phyloP scores from a whole-genome alignment of 2,797 vertebrate species.

The Parauchenoglanis ngamensis region DNA sequence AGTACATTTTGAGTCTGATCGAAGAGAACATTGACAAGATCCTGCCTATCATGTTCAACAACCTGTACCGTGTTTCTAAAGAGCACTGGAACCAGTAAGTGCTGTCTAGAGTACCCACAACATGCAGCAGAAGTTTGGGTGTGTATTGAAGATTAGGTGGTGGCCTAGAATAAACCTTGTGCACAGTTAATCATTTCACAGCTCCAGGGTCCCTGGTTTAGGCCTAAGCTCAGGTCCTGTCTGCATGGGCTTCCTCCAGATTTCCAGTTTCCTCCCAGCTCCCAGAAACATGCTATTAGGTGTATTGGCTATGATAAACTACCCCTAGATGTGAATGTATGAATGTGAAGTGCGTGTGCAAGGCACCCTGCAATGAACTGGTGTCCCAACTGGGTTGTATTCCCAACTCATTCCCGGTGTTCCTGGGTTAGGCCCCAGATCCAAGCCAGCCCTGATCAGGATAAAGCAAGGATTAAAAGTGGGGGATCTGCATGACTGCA shows the following conservation, averaged over 20 bases:
- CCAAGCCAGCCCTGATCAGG: not conserved
- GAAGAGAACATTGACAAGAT: constrained; percentile 96
- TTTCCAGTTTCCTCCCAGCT: not conserved
- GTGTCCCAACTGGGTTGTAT: not conserved
- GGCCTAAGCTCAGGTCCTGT: not conserved
- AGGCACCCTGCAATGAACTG: not conserved
- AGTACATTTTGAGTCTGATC: constrained; percentile 98
- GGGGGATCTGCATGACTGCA: not conserved
- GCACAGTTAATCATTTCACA: not conserved
- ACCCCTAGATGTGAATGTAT: not conserved
- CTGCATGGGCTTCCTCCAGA: not conserved
- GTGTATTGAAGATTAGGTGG: not conserved
- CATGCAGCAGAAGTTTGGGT: not conserved
- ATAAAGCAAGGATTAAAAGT: not conserved
- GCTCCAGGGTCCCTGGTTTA: not conserved
- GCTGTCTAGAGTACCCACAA: constrained; percentile 16
- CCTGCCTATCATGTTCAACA: constrained; percentile 96
- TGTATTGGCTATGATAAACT: not conserved
- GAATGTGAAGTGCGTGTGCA: not conserved
- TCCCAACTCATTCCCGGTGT: not conserved
- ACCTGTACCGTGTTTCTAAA: constrained; percentile 97
- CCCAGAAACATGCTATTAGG: not conserved
- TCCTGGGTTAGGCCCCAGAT: not conserved
- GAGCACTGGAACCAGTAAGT: constrained; percentile 99
- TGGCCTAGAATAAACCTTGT: not conserved